Conservation (phyloP, 2,888 invertebrate genomes). For the Cybosia mesomella region DNA sequence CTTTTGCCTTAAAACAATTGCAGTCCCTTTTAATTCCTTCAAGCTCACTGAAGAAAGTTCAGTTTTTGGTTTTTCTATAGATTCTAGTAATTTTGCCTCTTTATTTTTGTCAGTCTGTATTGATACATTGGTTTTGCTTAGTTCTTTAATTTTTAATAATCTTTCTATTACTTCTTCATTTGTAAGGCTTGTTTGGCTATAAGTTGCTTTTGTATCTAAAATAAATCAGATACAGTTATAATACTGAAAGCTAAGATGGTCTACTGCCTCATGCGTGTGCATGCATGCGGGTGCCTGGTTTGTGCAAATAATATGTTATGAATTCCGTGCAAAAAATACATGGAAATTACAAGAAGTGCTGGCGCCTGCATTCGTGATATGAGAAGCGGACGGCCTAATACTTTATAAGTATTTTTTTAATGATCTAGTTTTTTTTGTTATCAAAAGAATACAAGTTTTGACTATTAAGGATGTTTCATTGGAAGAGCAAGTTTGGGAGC, state of each 20-base stretch:
- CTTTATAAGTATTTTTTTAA: background rate
- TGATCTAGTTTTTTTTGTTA: too few species aligned
- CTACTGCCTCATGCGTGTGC: too few species aligned
- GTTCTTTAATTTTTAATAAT: slow-evolving; percentile 56
- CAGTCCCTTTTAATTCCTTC: slow-evolving; percentile 78
- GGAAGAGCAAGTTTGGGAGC: too few species aligned
- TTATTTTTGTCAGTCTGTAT: slow-evolving; percentile 25
- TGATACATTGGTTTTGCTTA: slow-evolving; percentile 45
- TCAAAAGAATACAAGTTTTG: too few species aligned
- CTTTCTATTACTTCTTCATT: slow-evolving; percentile 61
- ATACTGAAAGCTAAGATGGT: too few species aligned
- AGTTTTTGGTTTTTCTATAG: slow-evolving; percentile 34
- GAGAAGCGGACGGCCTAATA: too few species aligned
- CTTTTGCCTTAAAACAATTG: slow-evolving; percentile 75
- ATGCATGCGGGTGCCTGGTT: too few species aligned
- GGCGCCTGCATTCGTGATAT: too few species aligned
- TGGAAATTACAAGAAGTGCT: too few species aligned
- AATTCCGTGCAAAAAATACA: too few species aligned
- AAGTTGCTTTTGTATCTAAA: slow-evolving; percentile 37
- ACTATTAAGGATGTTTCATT: too few species aligned
- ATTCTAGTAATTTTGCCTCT: slow-evolving; percentile 23
- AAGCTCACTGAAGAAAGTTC: slow-evolving; percentile 63
- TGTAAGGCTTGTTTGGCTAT: slow-evolving; percentile 37
- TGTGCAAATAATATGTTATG: too few species aligned
- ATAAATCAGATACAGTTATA: slow-evolving; percentile 8